Evolutionary conservation across 2,888 invertebrate species (phyloP).

Genomic region (Cyrtodaria siliqua): DNA sequence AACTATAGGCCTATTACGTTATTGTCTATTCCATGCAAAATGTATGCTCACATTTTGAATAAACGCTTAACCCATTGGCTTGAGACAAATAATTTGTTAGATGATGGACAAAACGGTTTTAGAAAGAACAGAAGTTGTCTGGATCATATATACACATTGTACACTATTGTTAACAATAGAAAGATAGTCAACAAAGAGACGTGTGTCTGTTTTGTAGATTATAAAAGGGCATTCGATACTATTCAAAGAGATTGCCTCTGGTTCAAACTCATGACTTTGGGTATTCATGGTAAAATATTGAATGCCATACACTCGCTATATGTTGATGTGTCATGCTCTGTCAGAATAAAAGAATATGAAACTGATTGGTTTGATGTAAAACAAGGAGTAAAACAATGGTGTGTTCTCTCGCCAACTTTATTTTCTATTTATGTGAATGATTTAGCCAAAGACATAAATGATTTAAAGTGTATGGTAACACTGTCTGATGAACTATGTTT

Average conservation of each 20-base stretch:
- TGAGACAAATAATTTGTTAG: slow-evolving; percentile 15
- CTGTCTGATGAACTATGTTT: slow-evolving; percentile 5
- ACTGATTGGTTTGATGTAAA: slow-evolving; percentile 31
- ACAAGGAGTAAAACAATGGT: slow-evolving; percentile 41
- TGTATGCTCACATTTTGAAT: slow-evolving; percentile 29
- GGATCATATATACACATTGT: slow-evolving; percentile 34
- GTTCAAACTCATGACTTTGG: slow-evolving; percentile 17
- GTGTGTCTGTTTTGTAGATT: slow-evolving; percentile 31
- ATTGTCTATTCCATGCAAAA: slow-evolving; percentile 18
- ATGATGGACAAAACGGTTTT: slow-evolving; percentile 48
- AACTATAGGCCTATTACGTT: slow-evolving; percentile 30
- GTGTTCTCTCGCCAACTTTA: slow-evolving; percentile 26
- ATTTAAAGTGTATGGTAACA: slow-evolving; percentile 8
- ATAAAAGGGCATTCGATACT: slow-evolving; percentile 42
- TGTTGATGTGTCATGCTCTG: not conserved
- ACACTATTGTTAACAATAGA: slow-evolving; percentile 27
- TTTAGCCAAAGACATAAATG: slow-evolving; percentile 18
- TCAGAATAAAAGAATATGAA: slow-evolving; percentile 13
- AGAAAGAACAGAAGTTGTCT: slow-evolving; percentile 23
- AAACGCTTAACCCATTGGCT: slow-evolving; percentile 14
- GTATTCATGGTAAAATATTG: slow-evolving; percentile 34
- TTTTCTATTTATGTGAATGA: slow-evolving; percentile 45
- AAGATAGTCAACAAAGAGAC: slow-evolving; percentile 8
- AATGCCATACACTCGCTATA: slow-evolving; percentile 34
- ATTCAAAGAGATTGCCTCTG: slow-evolving; percentile 32